Base-by-base conservation (phyloP, 2,888 invertebrate genomes). In the Plebejus melissa region DNA sequence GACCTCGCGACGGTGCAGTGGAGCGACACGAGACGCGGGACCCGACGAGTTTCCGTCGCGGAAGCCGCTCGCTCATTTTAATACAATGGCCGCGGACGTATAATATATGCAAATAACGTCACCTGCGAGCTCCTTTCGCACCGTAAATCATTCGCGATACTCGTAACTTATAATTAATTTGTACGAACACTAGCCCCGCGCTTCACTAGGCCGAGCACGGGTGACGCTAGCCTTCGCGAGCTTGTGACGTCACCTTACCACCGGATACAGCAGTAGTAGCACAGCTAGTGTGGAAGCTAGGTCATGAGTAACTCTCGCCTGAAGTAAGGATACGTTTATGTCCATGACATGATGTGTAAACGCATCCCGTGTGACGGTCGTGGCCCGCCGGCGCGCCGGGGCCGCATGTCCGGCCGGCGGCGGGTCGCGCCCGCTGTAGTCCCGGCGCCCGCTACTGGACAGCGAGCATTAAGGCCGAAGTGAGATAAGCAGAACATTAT, bases 11-110 rank as follows among this genome's bases (percentile, higher is more conserved):
- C 11, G 28, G 11, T 65, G 11, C 6, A 36, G 13, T 22, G 22
- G 22, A 22, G 22, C 13, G 65, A 60, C 28, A 65, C 32, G 4
- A 65, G 32, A 65, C 13, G 5, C 5, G 11, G 28, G 6, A 32
- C 32, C 28, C 32, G 13, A 1, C 36, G 32, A 32, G 65, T 65
- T 65, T 13, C 32, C 65, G 65, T 13, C 65, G 32, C 32, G 32
- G 32, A 65, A 32, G 11, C 32, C 32, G 65, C 13, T 32, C 32
- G 65, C 70, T 70, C 70, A 70, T 70, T 70, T 70, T 22, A 70
- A 70, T 70, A 70, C 70, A 70, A 70, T 70, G 70, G 38, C 70
- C 9, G 41, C 41, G n/a, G 41, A 69, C 70, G 70, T 22, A 22
- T 41, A 69, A n/a, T 41, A 46, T 46, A 54, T 54, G 41, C 70